A percentile compares a stretch with the other conserved stretches of the same genome.
phyloP scores from a whole-genome alignment of 2,888 invertebrate genomes.

The Eledona agricola region DNA sequence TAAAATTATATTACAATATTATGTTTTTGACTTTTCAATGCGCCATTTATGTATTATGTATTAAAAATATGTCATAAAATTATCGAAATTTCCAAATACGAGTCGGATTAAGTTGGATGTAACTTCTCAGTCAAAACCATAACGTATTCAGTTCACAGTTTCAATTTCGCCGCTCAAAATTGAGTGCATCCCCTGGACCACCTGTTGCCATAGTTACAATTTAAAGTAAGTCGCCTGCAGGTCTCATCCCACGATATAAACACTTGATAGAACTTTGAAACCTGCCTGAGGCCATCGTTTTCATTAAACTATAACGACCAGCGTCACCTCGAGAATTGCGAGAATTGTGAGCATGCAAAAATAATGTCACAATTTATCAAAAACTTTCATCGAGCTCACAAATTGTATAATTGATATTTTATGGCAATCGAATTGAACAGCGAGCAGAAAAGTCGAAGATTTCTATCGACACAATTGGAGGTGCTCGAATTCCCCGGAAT shows the following conservation, averaged over 20 bases:
- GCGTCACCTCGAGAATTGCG: too few relatives aligned
- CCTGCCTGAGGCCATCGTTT: slow-evolving; percentile 16
- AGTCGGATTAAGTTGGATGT: slow-evolving; percentile 5
- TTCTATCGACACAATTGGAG: slow-evolving; percentile 19
- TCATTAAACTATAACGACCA: slow-evolving; percentile 23
- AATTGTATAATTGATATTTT: too few relatives aligned
- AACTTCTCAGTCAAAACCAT: slow-evolving; percentile 20
- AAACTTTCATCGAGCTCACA: too few relatives aligned
- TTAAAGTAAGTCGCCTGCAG: slow-evolving; percentile 29
- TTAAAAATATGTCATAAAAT: too few relatives aligned
- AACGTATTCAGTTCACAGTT: slow-evolving; percentile 38
- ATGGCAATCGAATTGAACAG: too few relatives aligned
- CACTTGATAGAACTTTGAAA: slow-evolving; percentile 28
- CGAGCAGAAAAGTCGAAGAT: too few relatives aligned
- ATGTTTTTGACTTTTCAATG: too few relatives aligned
- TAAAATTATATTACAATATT: too few relatives aligned
- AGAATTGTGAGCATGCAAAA: too few relatives aligned
- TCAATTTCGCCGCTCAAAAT: slow-evolving; percentile 34
- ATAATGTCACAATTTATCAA: too few relatives aligned
- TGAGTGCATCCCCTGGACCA: slow-evolving; percentile 31
- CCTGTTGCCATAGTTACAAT: slow-evolving; percentile 32
- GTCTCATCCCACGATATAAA: slow-evolving; percentile 29
- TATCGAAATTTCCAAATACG: slow-evolving; percentile 3
- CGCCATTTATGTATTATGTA: too few relatives aligned
- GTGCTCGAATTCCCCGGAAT: slow-evolving; percentile 16